Base-by-base conservation (phyloP, 1,140 invertebrate genomes). In the Drosophila nasuta region DNA sequence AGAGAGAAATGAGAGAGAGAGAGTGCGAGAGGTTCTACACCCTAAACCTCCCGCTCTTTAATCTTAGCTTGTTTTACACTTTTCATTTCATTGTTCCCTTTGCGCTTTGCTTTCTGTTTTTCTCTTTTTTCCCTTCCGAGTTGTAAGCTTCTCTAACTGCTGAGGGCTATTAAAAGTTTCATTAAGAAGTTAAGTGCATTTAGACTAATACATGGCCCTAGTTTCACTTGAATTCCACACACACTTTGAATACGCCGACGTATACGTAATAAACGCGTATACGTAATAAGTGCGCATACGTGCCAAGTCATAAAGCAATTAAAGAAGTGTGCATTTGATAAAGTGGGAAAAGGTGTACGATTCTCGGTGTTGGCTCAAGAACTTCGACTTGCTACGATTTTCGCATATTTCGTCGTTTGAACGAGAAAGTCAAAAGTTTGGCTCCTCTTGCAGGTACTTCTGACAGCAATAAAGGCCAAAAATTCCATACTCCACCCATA, bases 381-480 rank as follows among this genome's bases (percentile, higher is more conserved):
- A 5, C 17, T 54, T 54, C 28, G 49, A 45, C 33, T 38, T 41
- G 11, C 43, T 17, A 17, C 57, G 46, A 60, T 60, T 73, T 25
- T 68, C 49, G 56, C 64, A 73, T 68, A 73, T 68, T 73, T 59
- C 56, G 54, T 43, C 41, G 41, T 41, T 65, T 7, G 60, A 48
- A 45, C 45, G 15, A 45, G 56, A 75, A 78, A 75, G 75, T 77
- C 71, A 69, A 75, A 70, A 80, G 71, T 63, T 65, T 38, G 51
- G 30, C 69, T 48, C 46, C 57, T 17, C 28, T 30, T 57, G 48
- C 45, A 60, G 49, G 17, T 56, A 60, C 45, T 75, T 75, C 58
- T 78, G 75, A 79, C 64, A 69, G 63, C 51, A 60, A 64, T 75
- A 59, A 81, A 79, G 62, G 66, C 41, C 43, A 68, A 76, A 69